A percentile compares a stretch with the other conserved stretches of the same genome.
phyloP scores from a whole-genome alignment of 2,113 vertebrate genomes.

The Tragelaphus scriptus region DNA sequence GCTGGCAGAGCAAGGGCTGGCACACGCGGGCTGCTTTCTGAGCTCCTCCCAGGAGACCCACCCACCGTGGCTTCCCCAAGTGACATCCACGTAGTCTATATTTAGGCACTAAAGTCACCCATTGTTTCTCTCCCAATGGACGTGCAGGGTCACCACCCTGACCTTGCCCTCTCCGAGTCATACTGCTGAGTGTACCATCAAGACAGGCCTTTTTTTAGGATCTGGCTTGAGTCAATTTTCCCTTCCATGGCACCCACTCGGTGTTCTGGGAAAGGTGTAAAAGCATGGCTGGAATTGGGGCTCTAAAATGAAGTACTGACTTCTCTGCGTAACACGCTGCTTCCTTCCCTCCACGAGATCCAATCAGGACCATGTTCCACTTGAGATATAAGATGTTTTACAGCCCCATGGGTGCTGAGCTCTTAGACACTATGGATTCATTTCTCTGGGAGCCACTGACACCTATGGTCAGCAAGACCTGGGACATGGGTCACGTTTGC shows the following conservation, averaged over 20 bases:
- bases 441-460: background rate
- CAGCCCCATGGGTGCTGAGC: background rate
- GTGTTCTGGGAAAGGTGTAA: background rate
- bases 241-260: background rate
- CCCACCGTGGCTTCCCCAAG: background rate
- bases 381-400: background rate
- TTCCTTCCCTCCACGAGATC: background rate
- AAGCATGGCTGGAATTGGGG: background rate
- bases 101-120: conserved; percentile 41
- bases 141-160: background rate
- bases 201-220: background rate
- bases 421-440: background rate
- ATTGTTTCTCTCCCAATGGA: conserved; percentile 49
- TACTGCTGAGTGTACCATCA: background rate
- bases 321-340: background rate
- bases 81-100: conserved; percentile 2
- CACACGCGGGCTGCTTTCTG: background rate
- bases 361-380: background rate
- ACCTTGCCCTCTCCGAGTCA: conserved; percentile 26
- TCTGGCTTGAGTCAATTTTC: conserved; percentile 43
- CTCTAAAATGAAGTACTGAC: background rate
- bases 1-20: background rate
- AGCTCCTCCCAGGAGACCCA: background rate
- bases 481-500: background rate
- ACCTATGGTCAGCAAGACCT: background rate